A percentile compares a stretch with the other conserved stretches of the same genome.
Conservation (phyloP, 2,113 vertebrate genomes). For the Columba janthina region DNA sequence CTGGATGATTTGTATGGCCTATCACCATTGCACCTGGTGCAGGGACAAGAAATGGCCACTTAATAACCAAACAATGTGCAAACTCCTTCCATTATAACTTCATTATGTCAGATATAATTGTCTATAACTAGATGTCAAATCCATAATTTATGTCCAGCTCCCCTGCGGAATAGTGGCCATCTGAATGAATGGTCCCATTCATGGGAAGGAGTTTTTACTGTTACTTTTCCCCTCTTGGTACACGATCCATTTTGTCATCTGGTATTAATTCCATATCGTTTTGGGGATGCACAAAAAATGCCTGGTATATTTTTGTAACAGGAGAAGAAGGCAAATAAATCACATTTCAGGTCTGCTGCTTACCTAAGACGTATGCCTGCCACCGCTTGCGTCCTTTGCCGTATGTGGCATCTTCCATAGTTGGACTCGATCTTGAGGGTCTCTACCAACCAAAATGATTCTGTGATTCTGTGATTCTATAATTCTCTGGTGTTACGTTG, state of each 20-base stretch:
- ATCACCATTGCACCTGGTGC: conserved; percentile 82
- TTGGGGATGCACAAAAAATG: not conserved
- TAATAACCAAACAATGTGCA: conserved; percentile 88
- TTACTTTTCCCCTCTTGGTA: conserved; percentile 60
- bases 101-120: conserved; percentile 89
- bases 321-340: conserved; percentile 38
- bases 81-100: conserved; percentile 87
- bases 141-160: conserved; percentile 81
- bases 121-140: conserved; percentile 84
- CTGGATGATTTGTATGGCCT: conserved; percentile 80
- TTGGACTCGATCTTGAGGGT: too few species aligned
- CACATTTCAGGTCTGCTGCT: not conserved
- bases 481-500: fast-evolving
- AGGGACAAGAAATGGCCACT: conserved; percentile 83
- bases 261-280: conserved; percentile 56
- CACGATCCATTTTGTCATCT: conserved; percentile 28
- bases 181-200: conserved; percentile 77
- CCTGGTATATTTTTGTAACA: conserved; percentile 48
- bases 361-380: not conserved
- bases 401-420: not conserved
- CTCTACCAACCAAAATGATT: too few species aligned
- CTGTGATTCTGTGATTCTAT: too few species aligned
- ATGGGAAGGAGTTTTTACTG: conserved; percentile 67
- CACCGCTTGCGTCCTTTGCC: not conserved
- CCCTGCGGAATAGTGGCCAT: conserved; percentile 75